Evolutionary conservation across 2,797 vertebrate genomes (phyloP).

Genomic region (Mus minutoides): DNA sequence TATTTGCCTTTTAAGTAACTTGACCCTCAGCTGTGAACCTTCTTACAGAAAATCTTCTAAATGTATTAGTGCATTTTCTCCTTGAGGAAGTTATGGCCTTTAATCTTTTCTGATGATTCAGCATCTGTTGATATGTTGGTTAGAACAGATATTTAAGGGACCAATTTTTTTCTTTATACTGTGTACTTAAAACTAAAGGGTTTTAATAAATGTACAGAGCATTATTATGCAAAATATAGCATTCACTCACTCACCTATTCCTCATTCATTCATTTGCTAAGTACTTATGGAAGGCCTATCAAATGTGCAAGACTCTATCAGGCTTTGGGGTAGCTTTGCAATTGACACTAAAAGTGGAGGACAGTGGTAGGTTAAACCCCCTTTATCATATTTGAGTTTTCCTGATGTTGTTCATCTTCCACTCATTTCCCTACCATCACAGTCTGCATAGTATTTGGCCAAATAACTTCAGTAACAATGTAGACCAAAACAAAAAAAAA

Average conservation of each 20-base stretch:
- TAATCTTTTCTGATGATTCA: slow-evolving; percentile 41
- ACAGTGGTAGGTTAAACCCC: neutral
- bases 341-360: neutral
- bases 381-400: neutral
- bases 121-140: neutral
- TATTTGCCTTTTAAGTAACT: slow-evolving; percentile 2
- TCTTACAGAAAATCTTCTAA: slow-evolving; percentile 42
- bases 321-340: neutral
- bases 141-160: neutral
- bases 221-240: neutral
- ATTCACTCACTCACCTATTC: neutral
- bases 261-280: slow-evolving; percentile 1
- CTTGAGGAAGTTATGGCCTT: neutral
- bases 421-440: neutral
- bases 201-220: neutral
- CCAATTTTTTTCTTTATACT: neutral
- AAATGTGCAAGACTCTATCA: neutral
- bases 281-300: neutral
- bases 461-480: neutral
- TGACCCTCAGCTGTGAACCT: slow-evolving; percentile 17
- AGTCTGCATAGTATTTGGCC: neutral
- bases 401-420: neutral
- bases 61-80: neutral
- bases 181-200: slow-evolving; percentile 4
- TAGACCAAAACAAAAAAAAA: too few species aligned